Conservation (phyloP, 2,113 vertebrate species). For the Strix aluco region DNA sequence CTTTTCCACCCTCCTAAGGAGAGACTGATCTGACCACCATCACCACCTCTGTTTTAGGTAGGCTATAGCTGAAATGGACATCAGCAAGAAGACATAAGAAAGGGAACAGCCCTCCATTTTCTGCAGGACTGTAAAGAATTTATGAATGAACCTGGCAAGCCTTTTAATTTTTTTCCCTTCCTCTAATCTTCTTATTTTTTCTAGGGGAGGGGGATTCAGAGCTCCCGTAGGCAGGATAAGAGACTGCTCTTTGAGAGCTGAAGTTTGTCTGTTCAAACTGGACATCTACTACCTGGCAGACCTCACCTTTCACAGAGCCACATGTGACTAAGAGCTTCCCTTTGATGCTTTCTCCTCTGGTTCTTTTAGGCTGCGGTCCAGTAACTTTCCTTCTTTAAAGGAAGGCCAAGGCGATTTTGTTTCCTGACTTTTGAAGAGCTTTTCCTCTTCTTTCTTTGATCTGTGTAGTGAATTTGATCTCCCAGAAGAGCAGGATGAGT, state of each 20-base stretch:
- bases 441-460: constrained; percentile 68
- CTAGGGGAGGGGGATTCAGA: not conserved
- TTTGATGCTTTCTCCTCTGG: constrained; percentile 55
- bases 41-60: not conserved
- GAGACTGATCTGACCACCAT: not conserved
- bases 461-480: constrained; percentile 64
- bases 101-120: not conserved
- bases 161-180: not conserved
- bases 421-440: constrained; percentile 67
- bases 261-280: not conserved
- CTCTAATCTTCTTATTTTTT: not conserved
- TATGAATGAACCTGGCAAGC: not conserved
- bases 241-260: not conserved
- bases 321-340: not conserved
- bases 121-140: not conserved
- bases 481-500: constrained; percentile 56
- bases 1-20: not conserved
- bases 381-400: constrained; percentile 69
- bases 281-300: constrained; percentile 36
- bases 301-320: constrained; percentile 44
- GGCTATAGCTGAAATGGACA: not conserved
- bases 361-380: constrained; percentile 61
- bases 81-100: not conserved
- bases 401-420: constrained; percentile 59
- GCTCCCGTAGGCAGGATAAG: not conserved